These are phyloP conservation scores for Syrmaticus mikado DNA, from an alignment of 2,113 vertebrate genomes.

Conservation along the genomic window DNA sequence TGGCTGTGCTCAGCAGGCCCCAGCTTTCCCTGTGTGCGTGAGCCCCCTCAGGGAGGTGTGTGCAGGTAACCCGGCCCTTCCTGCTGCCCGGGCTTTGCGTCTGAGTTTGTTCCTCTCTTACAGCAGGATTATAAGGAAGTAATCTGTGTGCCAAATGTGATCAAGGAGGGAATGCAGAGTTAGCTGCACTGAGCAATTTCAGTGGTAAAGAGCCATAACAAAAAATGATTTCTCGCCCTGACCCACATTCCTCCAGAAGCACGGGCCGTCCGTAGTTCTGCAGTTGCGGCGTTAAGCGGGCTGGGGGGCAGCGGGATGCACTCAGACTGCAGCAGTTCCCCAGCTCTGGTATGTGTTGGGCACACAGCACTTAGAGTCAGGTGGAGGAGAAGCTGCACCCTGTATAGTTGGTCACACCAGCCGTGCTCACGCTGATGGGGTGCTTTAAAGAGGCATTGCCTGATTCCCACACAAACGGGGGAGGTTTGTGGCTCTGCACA, in stretches of 20 bases:
- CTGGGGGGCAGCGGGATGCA: background rate
- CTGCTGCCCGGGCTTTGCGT: background rate
- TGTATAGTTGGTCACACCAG: background rate
- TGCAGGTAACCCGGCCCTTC: background rate
- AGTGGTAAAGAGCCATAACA: constrained; percentile 36
- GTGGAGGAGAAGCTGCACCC: background rate
- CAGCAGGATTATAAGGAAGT: background rate
- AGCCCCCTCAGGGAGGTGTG: background rate
- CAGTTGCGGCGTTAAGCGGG: background rate
- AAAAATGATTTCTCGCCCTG: constrained; percentile 43
- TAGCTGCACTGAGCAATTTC: background rate
- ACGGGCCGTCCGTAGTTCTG: background rate
- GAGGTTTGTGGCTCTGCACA: background rate
- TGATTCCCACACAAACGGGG: accelerated
- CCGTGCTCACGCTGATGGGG: accelerated
- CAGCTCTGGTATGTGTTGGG: background rate
- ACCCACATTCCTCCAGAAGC: constrained; percentile 9
- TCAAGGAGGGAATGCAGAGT: background rate
- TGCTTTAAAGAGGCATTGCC: background rate
- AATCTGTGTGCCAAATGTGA: constrained; percentile 43
- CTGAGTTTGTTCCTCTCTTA: background rate
- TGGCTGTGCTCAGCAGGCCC: background rate
- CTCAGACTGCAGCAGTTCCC: background rate
- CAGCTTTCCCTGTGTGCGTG: accelerated
- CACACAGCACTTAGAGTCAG: background rate